Conservation (phyloP, 2,113 vertebrate species). For the Zosterops borbonicus region DNA sequence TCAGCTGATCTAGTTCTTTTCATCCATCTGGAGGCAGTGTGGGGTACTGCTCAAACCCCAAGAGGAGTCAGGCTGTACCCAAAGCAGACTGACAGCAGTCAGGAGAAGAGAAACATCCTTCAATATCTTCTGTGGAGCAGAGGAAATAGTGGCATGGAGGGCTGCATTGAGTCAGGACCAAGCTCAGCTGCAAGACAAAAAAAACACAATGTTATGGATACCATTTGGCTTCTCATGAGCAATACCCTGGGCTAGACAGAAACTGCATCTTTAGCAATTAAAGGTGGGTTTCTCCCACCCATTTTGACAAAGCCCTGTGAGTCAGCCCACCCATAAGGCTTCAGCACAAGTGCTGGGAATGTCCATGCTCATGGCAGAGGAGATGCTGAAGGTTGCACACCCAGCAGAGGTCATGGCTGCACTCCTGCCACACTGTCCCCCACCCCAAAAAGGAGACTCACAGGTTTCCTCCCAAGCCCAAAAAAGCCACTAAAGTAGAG, state of each 20-base stretch:
- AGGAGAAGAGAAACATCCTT: constrained; percentile 46
- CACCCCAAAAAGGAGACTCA: neutral
- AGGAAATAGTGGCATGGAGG: constrained; percentile 12
- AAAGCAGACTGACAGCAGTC: neutral
- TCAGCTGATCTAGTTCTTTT: constrained; percentile 16
- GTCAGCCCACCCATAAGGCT: neutral
- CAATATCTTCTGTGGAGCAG: constrained; percentile 21
- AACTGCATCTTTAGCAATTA: neutral
- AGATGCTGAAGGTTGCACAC: fast-evolving
- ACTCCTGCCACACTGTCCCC: neutral
- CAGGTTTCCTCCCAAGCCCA: neutral
- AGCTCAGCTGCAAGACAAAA: constrained; percentile 52
- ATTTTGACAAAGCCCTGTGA: neutral
- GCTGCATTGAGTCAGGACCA: neutral
- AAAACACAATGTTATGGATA: neutral
- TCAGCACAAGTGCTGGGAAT: neutral
- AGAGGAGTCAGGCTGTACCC: neutral
- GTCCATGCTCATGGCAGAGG: neutral
- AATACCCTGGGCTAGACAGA: neutral
- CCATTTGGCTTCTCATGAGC: neutral
- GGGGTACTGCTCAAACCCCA: neutral
- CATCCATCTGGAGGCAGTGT: neutral
- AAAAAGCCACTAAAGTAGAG: neutral
- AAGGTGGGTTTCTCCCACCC: neutral
- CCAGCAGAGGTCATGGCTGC: neutral